These are phyloP conservation scores for Phoebastria nigripes DNA, from an alignment of 2,797 vertebrate species.

Conservation along the genomic window DNA sequence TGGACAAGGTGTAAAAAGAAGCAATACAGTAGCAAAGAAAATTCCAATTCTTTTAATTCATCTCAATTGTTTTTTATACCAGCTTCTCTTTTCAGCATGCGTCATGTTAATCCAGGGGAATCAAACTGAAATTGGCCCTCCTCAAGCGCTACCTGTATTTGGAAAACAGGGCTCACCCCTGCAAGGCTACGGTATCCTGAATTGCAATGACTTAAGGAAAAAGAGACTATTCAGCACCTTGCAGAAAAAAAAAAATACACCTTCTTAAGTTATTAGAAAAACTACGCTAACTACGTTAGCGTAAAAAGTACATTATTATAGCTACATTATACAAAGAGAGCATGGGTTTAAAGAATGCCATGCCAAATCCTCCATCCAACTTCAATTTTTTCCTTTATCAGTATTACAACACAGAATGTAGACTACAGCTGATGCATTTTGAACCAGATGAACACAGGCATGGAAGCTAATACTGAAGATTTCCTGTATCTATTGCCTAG, in stretches of 20 bases:
- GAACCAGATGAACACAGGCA: not conserved
- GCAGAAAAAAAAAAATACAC: not conserved
- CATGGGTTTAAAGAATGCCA: not conserved
- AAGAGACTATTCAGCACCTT: not conserved
- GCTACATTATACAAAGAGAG: not conserved
- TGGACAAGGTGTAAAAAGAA: slow-evolving; percentile 14
- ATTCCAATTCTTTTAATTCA: not conserved
- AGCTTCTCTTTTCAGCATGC: not conserved
- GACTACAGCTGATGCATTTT: not conserved
- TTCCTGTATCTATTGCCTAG: not conserved
- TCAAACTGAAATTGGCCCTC: not conserved
- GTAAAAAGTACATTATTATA: not conserved
- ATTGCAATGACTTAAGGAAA: not conserved
- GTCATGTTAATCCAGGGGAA: not conserved
- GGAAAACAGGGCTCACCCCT: not conserved
- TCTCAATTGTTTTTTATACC: not conserved
- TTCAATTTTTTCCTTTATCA: not conserved
- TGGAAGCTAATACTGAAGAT: not conserved
- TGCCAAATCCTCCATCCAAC: not conserved
- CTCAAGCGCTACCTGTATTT: not conserved
- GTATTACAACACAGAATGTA: not conserved
- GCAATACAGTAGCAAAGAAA: not conserved
- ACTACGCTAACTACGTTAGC: not conserved
- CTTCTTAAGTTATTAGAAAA: not conserved
- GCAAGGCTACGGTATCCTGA: not conserved